A percentile compares a stretch with the other conserved stretches of the same genome.
phyloP scores from a whole-genome alignment of 2,113 vertebrate species.

The Rutilus rutilus region DNA sequence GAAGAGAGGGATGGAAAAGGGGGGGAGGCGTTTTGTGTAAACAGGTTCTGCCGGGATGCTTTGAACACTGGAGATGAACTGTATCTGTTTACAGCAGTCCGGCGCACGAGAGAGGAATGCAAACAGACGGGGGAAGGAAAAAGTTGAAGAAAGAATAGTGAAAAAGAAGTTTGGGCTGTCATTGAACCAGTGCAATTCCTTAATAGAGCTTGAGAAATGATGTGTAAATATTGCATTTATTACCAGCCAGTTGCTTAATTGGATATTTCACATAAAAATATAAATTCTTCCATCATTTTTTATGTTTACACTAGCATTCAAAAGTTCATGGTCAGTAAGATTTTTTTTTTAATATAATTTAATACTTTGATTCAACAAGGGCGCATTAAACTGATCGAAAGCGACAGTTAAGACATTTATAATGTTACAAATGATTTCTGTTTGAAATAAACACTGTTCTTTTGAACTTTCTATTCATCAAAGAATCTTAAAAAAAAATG shows the following conservation, averaged over 20 bases:
- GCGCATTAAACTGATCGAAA: not conserved
- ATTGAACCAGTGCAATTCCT: not conserved
- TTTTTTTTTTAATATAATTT: not conserved
- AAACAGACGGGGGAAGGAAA: constrained; percentile 35
- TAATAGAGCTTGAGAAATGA: not conserved
- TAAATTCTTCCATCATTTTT: not conserved
- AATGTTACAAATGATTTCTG: no score
- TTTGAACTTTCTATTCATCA: no score
- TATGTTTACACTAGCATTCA: no score
- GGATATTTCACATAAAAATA: not conserved
- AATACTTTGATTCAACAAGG: not conserved
- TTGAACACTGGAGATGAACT: constrained; percentile 63
- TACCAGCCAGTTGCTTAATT: not conserved
- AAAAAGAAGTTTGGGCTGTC: not conserved
- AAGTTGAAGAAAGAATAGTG: constrained; percentile 15
- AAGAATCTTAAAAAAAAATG: not conserved
- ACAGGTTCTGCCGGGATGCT: constrained; percentile 56
- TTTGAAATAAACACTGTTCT: no score
- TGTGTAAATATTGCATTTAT: not conserved
- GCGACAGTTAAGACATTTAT: no score
- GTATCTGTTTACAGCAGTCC: constrained; percentile 70
- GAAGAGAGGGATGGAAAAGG: constrained; percentile 36
- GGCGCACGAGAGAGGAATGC: constrained; percentile 23
- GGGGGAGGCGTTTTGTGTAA: constrained; percentile 26
- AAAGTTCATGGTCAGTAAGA: no score